Conservation (phyloP, 2,888 invertebrate species). For the Falcaria lacertinaria region DNA sequence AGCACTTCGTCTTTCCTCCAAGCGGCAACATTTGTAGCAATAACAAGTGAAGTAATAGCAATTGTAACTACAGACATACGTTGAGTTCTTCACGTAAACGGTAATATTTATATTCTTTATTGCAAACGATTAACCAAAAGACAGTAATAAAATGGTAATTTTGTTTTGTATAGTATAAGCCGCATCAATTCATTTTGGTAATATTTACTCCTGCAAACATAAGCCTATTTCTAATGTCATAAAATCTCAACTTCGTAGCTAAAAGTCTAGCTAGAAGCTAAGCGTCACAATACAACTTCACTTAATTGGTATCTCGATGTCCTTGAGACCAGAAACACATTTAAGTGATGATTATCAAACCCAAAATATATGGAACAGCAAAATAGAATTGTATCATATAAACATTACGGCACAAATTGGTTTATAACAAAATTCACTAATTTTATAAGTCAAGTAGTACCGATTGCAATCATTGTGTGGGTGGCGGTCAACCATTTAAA, state of each 20-base stretch:
- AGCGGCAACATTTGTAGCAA: not conserved
- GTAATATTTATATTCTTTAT: no score
- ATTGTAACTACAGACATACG: not conserved
- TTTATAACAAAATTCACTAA: constrained; percentile 16
- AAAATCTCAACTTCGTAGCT: no score
- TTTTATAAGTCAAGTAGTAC: constrained; percentile 50
- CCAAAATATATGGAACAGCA: constrained; percentile 1
- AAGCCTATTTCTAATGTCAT: no score
- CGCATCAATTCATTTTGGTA: no score
- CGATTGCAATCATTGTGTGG: constrained; percentile 63
- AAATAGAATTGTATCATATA: constrained; percentile 13
- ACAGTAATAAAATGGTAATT: no score
- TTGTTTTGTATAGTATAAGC: no score
- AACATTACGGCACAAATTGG: constrained; percentile 11
- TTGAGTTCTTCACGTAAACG: no score
- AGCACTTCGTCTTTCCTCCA: not conserved
- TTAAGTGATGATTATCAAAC: not conserved
- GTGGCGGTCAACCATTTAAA: constrained; percentile 53
- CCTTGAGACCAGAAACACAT: not conserved
- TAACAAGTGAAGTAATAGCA: not conserved
- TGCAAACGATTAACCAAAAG: no score
- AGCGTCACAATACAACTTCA: no score
- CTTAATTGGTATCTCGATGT: not conserved
- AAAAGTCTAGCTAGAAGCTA: no score
- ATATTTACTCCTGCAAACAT: no score